Percentiles rank a stretch among this genome's conserved stretches.
phyloP scores from a whole-genome alignment of 2,797 vertebrate species.

The Pelochelys cantorii region DNA sequence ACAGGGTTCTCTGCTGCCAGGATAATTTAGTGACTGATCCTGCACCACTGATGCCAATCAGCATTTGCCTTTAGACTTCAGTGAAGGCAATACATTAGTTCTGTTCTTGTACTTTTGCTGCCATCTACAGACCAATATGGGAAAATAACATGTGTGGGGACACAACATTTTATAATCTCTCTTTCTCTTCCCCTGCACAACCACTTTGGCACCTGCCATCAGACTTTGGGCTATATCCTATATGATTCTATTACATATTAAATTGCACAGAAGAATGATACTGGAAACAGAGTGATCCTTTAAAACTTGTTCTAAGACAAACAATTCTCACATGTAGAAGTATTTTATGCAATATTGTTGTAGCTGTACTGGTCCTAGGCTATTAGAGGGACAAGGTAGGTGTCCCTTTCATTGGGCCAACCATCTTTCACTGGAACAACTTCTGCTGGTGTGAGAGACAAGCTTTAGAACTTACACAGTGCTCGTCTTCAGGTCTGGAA shows the following conservation, averaged over 20 bases:
- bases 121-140: neutral
- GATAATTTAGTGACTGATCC: neutral
- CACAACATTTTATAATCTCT: neutral
- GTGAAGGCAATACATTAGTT: neutral
- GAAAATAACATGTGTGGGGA: neutral
- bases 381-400: neutral
- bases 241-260: neutral
- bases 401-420: neutral
- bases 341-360: neutral
- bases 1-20: neutral
- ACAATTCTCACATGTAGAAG: neutral
- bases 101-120: neutral
- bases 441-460: neutral
- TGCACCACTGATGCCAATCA: neutral
- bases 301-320: neutral
- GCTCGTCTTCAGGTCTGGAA: neutral
- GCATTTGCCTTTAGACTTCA: neutral
- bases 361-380: neutral
- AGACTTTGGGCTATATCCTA: neutral
- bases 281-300: neutral
- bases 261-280: accelerated
- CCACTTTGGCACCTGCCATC: neutral
- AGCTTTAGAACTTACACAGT: neutral
- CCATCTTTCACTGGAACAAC: neutral
- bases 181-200: neutral